Conservation (phyloP, 2,888 invertebrate genomes). For the Oligia strigilis region DNA sequence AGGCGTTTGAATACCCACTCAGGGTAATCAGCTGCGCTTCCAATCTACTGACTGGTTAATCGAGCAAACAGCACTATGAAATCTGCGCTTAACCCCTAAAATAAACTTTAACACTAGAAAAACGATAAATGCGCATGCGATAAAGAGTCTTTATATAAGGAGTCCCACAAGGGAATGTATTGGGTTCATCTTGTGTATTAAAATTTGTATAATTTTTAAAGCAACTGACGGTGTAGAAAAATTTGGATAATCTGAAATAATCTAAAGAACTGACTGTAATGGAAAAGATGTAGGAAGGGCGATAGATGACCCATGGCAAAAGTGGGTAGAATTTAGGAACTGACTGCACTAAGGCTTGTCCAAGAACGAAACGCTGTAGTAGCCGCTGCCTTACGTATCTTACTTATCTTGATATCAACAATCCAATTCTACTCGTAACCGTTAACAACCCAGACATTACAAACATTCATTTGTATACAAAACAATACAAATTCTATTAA, state of each 20-base stretch:
- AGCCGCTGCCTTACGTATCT: no score
- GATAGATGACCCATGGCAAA: not conserved
- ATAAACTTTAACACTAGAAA: not conserved
- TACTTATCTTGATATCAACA: not conserved
- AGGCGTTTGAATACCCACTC: not conserved
- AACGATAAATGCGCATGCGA: not conserved
- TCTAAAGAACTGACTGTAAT: not conserved
- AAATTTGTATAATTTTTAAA: not conserved
- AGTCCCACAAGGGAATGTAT: not conserved
- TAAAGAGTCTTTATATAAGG: not conserved
- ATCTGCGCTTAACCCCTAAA: not conserved
- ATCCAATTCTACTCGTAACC: not conserved
- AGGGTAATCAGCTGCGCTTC: not conserved
- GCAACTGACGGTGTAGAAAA: not conserved
- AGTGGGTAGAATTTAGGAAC: not conserved
- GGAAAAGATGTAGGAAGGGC: not conserved
- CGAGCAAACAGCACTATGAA: not conserved
- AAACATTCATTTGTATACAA: conserved; percentile 55
- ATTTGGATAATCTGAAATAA: not conserved
- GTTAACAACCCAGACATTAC: conserved; percentile 9
- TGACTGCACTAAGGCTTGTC: not conserved
- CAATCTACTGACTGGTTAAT: not conserved
- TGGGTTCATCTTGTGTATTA: not conserved
- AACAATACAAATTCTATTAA: conserved; percentile 52
- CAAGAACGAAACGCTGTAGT: not conserved